Base-by-base conservation (phyloP, 53 echinoderm and acorn worm species). In the Zoroaster sp. region DNA sequence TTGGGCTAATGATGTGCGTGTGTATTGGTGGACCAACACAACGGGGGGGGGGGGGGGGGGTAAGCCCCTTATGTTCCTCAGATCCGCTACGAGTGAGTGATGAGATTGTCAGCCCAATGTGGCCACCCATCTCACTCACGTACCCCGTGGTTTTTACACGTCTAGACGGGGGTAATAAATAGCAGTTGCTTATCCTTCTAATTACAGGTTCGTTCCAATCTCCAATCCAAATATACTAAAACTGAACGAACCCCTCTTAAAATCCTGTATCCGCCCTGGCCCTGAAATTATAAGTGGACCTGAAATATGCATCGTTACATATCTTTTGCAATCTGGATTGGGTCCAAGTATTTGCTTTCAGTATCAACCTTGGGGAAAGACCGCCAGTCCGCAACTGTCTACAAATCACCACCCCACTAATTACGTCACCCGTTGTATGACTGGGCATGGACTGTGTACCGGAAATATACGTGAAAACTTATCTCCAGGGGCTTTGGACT, bases 401-500 rank as follows among this genome's bases (percentile, higher is more conserved):
- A 74, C 74, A 74, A 59, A 37, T 74, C 20, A 12, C 36, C 85
- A 46, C 21, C 69, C 51, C 85, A 35, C 35, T 54, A 47, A 85
- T 85, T 85, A 85, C 85, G 85, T 85, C 85, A 85, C 85, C 30
- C n/a, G 8, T 32, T 42, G 38, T 47, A 72, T 85, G 85, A 85
- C 69, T 85, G 85, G 85, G 42, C 14, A 21, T 70, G 85, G 85
- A 69, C 71, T 85, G 85, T 69, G 85, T 68, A 85, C 85, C 85
- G 85, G 85, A 85, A 85, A 85, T 71, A 51, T 47, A 51, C 81
- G 35, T 37, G 42, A 51, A 85, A 70, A 85, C 82, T 85, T 85
- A 85, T 85, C 85, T 71, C 32, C 23, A 51, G 85, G 78, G 70
- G 70, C 36, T 71, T 69, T 35, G 71, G 85, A 46, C 70, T 35